Evolutionary conservation across 2,113 vertebrate genomes (phyloP).

Genomic region (Lota lota): DNA sequence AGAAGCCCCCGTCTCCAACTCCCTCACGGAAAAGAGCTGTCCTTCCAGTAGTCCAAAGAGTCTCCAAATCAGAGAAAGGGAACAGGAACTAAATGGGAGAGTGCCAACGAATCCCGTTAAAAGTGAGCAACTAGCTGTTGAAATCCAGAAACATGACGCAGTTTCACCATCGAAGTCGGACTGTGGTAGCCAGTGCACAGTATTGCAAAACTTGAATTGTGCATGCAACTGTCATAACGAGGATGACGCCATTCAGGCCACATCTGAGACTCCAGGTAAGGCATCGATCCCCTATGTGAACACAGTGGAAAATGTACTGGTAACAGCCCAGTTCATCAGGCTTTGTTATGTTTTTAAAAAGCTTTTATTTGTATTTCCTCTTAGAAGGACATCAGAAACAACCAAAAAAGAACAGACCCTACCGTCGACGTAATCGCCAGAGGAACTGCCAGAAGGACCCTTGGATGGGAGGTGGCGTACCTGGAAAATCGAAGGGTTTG

Average conservation of each 20-base stretch:
- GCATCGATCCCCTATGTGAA: not conserved
- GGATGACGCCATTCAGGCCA: not conserved
- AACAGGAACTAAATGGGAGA: not conserved
- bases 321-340: too few species aligned
- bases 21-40: not conserved
- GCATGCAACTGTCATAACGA: not conserved
- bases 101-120: not conserved
- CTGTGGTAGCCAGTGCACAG: slow-evolving; percentile 44
- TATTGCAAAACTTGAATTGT: not conserved
- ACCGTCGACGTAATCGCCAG: not conserved
- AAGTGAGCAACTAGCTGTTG: slow-evolving; percentile 2
- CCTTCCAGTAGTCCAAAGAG: not conserved
- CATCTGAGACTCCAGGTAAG: slow-evolving; percentile 34
- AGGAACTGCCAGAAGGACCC: slow-evolving; percentile 18
- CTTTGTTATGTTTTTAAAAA: not conserved
- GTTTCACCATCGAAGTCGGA: slow-evolving; percentile 33
- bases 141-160: not conserved
- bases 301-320: too few species aligned
- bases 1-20: not conserved
- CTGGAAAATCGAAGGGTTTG: slow-evolving; percentile 37
- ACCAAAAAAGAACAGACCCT: too few species aligned
- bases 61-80: not conserved
- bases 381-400: not conserved
- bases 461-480: not conserved
- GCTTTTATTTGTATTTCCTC: not conserved